Evolutionary conservation across 2,888 invertebrate genomes (phyloP), one percentile per base, ranked within the genome.

Genomic region (Eupithecia centaureata): DNA sequence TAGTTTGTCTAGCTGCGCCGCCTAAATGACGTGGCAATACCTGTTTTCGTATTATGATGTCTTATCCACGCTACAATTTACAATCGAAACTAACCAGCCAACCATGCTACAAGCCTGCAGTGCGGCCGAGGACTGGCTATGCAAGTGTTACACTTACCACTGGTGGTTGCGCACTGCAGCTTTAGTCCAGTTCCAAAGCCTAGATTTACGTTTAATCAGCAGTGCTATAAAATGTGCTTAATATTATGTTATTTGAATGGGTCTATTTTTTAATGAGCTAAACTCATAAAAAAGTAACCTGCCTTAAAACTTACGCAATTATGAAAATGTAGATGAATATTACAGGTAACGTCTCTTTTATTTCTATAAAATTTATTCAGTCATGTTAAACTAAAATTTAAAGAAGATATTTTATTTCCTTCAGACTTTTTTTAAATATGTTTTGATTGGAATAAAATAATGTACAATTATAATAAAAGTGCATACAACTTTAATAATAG

Each of bases 121-220:
- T 47, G 47, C 47, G 22, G 10, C 47, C 47, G 22, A 35, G 4
- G 35, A 15, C 15, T 42, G 0, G 47, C n/a, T 28, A n/a, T 30
- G 10, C 30, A 30, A 47, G 28, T 56, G 54, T 28, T 56, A 30
- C 30, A 56, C 54, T 56, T 56, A 30, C 54, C 28, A 56, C 28
- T 28, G 30, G n/a, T 22, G 47, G 22, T 47, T 12, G 22, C 22
- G 47, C 18, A 56, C 30, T 30, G 54, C 28, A 28, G 54, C 28
- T 54, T n/a, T 8, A 27, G 54, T 38, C 18, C 54, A 1, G 15
- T 52, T 27, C 15, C 2, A 27, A 47, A 2, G 22, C 47, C 10
- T 10, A 10, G 10, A 22, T 47, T 47, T 22, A 47, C 18, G 10
- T 47, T 1, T 47, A 47, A 47, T 12, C 22, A 47, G 47, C 10